These are phyloP conservation scores for Coremacera marginata DNA, from an alignment of 2,888 invertebrate species.

Conservation along the genomic window DNA sequence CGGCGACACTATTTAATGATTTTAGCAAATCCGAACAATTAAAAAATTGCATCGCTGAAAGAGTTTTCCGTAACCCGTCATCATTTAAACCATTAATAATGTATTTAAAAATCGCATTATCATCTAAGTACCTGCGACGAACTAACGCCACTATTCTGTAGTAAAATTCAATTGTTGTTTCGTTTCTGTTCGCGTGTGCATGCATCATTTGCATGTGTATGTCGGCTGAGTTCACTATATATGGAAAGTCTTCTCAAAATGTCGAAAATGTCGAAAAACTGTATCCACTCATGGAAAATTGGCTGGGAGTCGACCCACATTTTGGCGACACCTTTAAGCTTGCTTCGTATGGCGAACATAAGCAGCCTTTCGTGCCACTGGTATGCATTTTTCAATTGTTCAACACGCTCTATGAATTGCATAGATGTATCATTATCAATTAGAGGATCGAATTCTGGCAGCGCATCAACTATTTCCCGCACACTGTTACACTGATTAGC, in stretches of 20 bases:
- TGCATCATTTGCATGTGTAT: background rate
- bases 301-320: background rate
- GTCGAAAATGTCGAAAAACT: no score
- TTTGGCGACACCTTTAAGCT: background rate
- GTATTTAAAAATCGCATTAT: background rate
- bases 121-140: background rate
- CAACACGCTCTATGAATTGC: background rate
- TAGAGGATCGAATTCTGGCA: background rate
- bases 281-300: background rate
- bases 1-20: background rate
- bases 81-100: background rate
- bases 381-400: background rate
- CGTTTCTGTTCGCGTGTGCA: no score
- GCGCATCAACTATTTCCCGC: background rate
- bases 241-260: background rate
- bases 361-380: background rate
- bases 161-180: background rate
- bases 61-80: background rate
- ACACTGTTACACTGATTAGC: background rate
- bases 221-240: background rate
- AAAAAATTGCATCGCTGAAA: background rate
- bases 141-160: background rate
- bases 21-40: no score
- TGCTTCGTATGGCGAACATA: background rate
- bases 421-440: background rate